phyloP scores from a whole-genome alignment of 2,888 invertebrate species.

The Sabellastarte sp. region DNA sequence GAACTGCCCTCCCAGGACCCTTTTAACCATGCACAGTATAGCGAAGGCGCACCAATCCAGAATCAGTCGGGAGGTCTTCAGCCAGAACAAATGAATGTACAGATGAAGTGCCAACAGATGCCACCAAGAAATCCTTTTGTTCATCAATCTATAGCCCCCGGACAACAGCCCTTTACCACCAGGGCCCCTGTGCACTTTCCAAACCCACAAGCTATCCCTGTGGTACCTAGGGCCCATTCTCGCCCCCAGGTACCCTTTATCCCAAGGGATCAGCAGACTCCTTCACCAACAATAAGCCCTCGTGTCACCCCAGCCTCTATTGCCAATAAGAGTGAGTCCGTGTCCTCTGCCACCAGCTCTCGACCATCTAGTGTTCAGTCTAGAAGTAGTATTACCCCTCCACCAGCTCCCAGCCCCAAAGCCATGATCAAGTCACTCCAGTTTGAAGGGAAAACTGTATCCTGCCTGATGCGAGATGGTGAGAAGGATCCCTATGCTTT shows the following conservation, averaged over 20 bases:
- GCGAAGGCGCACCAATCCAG: background rate
- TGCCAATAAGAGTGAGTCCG: background rate
- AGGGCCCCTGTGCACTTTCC: no score
- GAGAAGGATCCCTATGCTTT: background rate
- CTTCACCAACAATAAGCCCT: background rate
- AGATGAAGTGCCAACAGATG: background rate
- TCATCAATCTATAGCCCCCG: background rate
- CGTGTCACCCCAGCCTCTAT: no score
- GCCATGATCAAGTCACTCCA: background rate
- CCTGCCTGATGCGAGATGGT: background rate
- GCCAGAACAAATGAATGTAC: background rate
- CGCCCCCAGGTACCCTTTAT: background rate
- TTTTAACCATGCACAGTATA: constrained; percentile 49
- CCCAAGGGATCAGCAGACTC: background rate
- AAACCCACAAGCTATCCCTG: background rate
- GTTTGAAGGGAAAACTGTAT: background rate
- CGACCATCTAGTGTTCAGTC: background rate
- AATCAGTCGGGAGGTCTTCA: background rate
- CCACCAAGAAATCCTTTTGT: background rate
- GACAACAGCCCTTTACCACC: no score
- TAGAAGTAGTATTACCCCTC: background rate
- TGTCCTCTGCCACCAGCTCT: background rate
- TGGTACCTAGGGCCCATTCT: background rate
- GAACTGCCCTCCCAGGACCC: constrained; percentile 51
- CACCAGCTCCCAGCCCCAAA: background rate